Percentiles rank a stretch among this genome's conserved stretches.
These are phyloP conservation scores for Thalassophryne amazonica DNA, from an alignment of 2,797 vertebrate genomes.

Conservation along the genomic window DNA sequence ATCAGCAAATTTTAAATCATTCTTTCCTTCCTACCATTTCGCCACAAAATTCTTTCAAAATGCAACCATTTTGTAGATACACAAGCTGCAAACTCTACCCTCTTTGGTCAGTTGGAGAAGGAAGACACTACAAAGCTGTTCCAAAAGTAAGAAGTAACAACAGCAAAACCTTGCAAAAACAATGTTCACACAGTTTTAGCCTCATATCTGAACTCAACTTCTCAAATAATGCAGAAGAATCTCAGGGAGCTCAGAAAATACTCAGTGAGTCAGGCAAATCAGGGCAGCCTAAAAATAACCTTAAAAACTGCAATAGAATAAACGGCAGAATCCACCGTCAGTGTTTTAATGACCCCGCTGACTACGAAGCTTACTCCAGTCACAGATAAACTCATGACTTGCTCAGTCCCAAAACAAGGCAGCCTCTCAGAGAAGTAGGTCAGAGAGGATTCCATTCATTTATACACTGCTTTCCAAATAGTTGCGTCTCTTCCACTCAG, in stretches of 20 bases:
- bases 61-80: too few species aligned
- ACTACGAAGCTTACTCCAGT: constrained; percentile 33
- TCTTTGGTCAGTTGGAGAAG: too few species aligned
- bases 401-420: constrained; percentile 65
- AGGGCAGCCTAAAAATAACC: constrained; percentile 10
- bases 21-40: too few species aligned
- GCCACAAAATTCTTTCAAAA: too few species aligned
- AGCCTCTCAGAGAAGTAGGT: constrained; percentile 74
- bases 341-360: constrained; percentile 3
- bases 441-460: constrained; percentile 77
- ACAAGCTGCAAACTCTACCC: too few species aligned
- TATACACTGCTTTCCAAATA: constrained; percentile 74
- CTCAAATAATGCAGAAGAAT: neutral
- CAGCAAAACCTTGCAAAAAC: too few species aligned
- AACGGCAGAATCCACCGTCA: constrained; percentile 1
- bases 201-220: neutral
- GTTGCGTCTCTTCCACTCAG: constrained; percentile 71
- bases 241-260: neutral
- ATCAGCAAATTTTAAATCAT: neutral
- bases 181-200: too few species aligned
- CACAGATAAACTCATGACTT: constrained; percentile 53
- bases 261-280: neutral
- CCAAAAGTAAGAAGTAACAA: too few species aligned
- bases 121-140: too few species aligned
- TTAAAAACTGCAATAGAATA: neutral